Evolutionary conservation across 2,888 invertebrate genomes (phyloP).

Genomic region (Limnephilus auricula): DNA sequence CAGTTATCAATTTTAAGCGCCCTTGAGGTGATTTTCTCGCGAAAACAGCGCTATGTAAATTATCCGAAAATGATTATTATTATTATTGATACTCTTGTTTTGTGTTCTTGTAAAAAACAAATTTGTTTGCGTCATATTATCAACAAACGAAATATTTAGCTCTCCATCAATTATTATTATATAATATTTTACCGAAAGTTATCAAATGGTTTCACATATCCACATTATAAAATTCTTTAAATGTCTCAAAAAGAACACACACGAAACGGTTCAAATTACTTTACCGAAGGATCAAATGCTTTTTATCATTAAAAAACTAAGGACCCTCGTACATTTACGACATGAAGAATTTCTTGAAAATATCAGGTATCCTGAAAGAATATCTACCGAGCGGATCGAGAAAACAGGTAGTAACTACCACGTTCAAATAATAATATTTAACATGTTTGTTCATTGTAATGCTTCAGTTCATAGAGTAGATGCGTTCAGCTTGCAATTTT

Average conservation of each 20-base stretch:
- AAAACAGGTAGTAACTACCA: neutral
- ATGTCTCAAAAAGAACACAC: conserved; percentile 30
- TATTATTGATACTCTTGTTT: no score
- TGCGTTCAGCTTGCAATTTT: neutral
- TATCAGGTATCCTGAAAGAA: conserved; percentile 23
- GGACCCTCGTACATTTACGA: neutral
- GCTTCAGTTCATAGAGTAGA: neutral
- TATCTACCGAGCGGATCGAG: neutral
- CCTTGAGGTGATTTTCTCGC: no score
- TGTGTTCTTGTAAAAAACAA: no score
- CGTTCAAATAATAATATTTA: neutral
- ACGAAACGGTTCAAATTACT: conserved; percentile 38
- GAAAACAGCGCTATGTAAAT: no score
- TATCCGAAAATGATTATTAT: no score
- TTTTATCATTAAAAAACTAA: conserved; percentile 21
- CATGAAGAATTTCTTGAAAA: conserved; percentile 12
- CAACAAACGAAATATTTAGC: neutral
- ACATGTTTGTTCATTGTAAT: neutral
- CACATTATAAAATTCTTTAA: conserved; percentile 36
- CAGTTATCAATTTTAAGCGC: no score
- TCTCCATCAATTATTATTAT: neutral
- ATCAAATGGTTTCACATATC: conserved; percentile 33
- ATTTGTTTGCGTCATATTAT: neutral
- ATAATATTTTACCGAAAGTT: neutral
- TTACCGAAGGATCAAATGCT: conserved; percentile 18